Evolutionary conservation across 2,888 invertebrate genomes (phyloP).

Genomic region (Parthenolecanium corni): DNA sequence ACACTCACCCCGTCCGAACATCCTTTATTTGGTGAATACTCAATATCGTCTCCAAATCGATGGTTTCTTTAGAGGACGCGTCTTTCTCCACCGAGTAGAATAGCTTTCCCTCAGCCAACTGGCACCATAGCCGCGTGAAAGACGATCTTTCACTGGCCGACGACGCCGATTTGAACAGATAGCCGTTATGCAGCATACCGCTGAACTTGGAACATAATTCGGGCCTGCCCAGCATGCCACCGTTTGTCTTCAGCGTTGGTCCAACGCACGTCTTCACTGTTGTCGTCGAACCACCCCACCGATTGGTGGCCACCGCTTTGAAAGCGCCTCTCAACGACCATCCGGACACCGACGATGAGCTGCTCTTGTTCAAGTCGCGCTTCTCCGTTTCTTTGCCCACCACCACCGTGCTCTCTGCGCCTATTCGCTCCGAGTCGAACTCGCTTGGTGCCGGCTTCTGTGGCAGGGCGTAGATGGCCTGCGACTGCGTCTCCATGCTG

Average conservation of each 20-base stretch:
- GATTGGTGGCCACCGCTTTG: constrained; percentile 33
- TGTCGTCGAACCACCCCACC: constrained; percentile 30
- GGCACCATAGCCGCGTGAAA: constrained; percentile 59
- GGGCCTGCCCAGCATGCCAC: constrained; percentile 42
- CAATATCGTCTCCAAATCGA: constrained; percentile 53
- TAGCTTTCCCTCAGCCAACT: constrained; percentile 58
- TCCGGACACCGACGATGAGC: constrained; percentile 32
- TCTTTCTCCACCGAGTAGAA: constrained; percentile 62
- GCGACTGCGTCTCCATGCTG: neutral
- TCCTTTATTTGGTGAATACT: constrained; percentile 54
- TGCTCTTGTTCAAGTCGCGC: neutral
- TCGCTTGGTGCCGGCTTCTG: neutral
- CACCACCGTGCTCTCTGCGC: neutral
- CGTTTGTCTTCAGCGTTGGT: neutral
- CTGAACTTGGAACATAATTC: constrained; percentile 40
- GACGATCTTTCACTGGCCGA: constrained; percentile 47
- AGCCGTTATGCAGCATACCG: constrained; percentile 49
- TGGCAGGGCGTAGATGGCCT: no score
- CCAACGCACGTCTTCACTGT: neutral
- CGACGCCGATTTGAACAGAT: constrained; percentile 44
- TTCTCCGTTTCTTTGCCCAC: neutral
- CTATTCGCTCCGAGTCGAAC: neutral
- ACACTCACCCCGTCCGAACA: constrained; percentile 40
- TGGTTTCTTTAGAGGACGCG: constrained; percentile 52
- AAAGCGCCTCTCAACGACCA: constrained; percentile 35